Percentiles rank a stretch among this genome's conserved stretches.
Conservation (phyloP, 2,888 invertebrate species). For the Trileptium ribeirensis region DNA sequence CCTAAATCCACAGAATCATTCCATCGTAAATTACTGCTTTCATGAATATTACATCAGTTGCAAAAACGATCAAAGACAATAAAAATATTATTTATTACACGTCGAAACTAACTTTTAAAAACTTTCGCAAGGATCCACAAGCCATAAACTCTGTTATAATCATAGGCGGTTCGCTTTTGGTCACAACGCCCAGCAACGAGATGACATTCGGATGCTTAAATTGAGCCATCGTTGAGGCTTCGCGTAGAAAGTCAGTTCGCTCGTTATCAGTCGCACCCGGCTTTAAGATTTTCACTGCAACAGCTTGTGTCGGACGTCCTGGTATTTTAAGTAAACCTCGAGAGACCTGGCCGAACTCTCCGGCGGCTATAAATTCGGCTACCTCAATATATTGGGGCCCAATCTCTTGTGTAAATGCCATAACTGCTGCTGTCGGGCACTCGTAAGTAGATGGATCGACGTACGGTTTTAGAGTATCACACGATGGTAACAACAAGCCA, state of each 20-base stretch:
- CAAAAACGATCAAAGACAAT: too few species aligned
- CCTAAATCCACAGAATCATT: too few species aligned
- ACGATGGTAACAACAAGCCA: too few species aligned
- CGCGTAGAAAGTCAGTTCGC: slow-evolving; percentile 91
- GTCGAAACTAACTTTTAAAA: slow-evolving; percentile 69
- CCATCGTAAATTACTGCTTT: too few species aligned
- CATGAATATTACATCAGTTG: too few species aligned
- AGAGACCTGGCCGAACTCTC: neutral
- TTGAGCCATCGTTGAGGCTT: slow-evolving; percentile 99
- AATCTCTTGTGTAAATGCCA: neutral
- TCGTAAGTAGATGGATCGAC: neutral
- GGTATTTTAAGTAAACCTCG: neutral
- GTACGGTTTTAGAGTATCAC: neutral
- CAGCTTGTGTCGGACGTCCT: slow-evolving; percentile 65
- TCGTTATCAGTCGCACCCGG: slow-evolving; percentile 82
- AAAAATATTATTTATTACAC: too few species aligned
- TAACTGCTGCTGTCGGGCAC: neutral
- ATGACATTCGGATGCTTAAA: slow-evolving; percentile 99
- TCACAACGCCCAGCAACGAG: slow-evolving; percentile 64
- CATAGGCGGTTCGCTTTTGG: slow-evolving; percentile 64
- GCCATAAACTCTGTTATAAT: slow-evolving; percentile 99
- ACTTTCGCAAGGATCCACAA: slow-evolving; percentile 94
- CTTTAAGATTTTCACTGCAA: slow-evolving; percentile 88
- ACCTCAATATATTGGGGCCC: neutral
- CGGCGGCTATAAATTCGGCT: neutral